These are phyloP conservation scores for Rhizomys pruinosus DNA, from an alignment of 2,113 vertebrate genomes.

Conservation along the genomic window DNA sequence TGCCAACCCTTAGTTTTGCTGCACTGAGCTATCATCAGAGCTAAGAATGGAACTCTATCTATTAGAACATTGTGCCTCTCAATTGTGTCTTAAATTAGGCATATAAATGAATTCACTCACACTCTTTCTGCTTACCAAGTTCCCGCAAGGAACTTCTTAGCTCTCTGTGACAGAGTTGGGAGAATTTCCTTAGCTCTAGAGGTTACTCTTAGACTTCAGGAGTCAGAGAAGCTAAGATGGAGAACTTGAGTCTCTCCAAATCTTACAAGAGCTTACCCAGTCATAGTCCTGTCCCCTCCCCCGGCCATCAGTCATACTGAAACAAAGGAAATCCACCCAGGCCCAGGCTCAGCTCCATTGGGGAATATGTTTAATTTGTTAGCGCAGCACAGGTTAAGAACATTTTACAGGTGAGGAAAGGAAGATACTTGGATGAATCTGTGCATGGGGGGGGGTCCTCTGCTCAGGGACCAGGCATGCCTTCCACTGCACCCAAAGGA, in stretches of 20 bases:
- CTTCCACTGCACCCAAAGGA: background rate
- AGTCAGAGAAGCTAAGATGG: slow-evolving; percentile 64
- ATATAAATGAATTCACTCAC: slow-evolving; percentile 81
- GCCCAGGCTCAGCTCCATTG: background rate
- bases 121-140: slow-evolving; percentile 78
- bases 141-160: slow-evolving; percentile 73
- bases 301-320: background rate
- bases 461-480: background rate
- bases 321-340: slow-evolving; percentile 55
- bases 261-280: slow-evolving; percentile 56
- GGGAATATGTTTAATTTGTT: background rate
- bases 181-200: slow-evolving; percentile 76
- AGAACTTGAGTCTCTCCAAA: slow-evolving; percentile 49
- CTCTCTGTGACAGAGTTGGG: slow-evolving; percentile 58
- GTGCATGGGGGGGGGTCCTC: fast-evolving
- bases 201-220: slow-evolving; percentile 61
- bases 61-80: slow-evolving; percentile 82
- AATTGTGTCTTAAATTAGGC: slow-evolving; percentile 82
- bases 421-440: background rate
- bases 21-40: slow-evolving; percentile 60
- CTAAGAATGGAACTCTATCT: slow-evolving; percentile 78
- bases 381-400: background rate
- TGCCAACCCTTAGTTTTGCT: slow-evolving; percentile 64
- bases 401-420: slow-evolving; percentile 22
- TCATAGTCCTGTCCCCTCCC: fast-evolving